A percentile compares a stretch with the other conserved stretches of the same genome.
These are phyloP conservation scores for Meriones unguiculatus DNA, from an alignment of 2,113 vertebrate species.

Conservation along the genomic window DNA sequence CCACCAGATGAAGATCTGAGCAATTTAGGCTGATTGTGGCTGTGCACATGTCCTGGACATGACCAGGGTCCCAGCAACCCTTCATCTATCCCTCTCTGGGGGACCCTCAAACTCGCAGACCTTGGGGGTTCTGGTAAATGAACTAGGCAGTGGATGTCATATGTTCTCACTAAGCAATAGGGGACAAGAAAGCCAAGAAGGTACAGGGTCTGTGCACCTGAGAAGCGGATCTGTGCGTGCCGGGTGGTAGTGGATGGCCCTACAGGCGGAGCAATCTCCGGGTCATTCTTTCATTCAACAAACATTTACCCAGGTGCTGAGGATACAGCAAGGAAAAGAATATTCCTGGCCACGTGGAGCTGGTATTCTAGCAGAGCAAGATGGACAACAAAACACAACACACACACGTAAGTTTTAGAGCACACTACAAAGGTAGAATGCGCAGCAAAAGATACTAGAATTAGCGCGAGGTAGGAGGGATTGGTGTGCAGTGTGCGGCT, in stretches of 20 bases:
- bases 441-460: not conserved
- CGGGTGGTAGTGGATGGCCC: rapidly evolving
- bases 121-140: not conserved
- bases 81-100: not conserved
- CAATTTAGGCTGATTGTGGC: not conserved
- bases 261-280: not conserved
- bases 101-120: not conserved
- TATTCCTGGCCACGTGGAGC: not conserved
- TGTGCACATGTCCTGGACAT: not conserved
- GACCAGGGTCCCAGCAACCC: not conserved
- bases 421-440: not conserved
- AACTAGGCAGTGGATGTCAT: not conserved
- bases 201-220: not conserved
- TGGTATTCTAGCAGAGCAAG: not conserved
- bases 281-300: not conserved
- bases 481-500: not conserved
- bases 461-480: not conserved
- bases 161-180: not conserved
- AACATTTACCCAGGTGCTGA: not conserved
- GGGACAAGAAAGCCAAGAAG: not conserved
- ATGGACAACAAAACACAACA: not conserved
- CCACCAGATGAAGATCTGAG: not conserved
- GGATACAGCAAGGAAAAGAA: not conserved
- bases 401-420: not conserved
- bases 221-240: too few species aligned